Base-by-base conservation (phyloP, 2,888 invertebrate species). In the Platycheirus albimanus region DNA sequence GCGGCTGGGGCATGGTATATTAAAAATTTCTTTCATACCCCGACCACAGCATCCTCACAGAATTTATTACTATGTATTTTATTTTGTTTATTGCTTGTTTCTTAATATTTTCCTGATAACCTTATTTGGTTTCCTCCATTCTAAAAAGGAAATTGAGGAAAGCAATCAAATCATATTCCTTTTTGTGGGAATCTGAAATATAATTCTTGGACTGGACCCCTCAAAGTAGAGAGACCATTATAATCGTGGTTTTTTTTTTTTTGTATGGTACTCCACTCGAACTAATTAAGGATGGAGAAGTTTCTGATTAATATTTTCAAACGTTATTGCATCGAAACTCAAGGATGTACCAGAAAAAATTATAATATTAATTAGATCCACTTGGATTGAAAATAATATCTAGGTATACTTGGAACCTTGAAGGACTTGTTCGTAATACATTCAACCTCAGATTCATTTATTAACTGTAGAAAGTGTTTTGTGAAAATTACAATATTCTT, bases 1-100 rank as follows among this genome's bases (percentile, higher is more conserved):
- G 78, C 51, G 66, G 72, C 61, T 41, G 19, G 17, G 45, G 15
- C 17, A n/a, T n/a, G n/a, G n/a, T n/a, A n/a, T n/a, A n/a, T n/a
- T n/a, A n/a, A n/a, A n/a, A n/a, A n/a, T n/a, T n/a, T n/a, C n/a
- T n/a, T n/a, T n/a, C n/a, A n/a, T n/a, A n/a, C n/a, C n/a, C n/a
- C n/a, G n/a, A n/a, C n/a, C n/a, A n/a, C n/a, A n/a, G n/a, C n/a
- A n/a, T n/a, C n/a, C n/a, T n/a, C n/a, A n/a, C n/a, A n/a, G n/a
- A 72, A 49, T 72, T 78, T 72, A 72, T 78, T 78, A 72, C 66
- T 56, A 61, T 66, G 71, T 72, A 30, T 66, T 47, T 64, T 64
- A 61, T 64, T 64, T 36, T 51, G 36, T 64, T 64, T 64, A 49
- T 64, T 49, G 24, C 49, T 49, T 49, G 41, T 8, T 30, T 56